A percentile compares a stretch with the other conserved stretches of the same genome.
Conservation (phyloP, 2,797 vertebrate species). For the Chelmon rostratus region DNA sequence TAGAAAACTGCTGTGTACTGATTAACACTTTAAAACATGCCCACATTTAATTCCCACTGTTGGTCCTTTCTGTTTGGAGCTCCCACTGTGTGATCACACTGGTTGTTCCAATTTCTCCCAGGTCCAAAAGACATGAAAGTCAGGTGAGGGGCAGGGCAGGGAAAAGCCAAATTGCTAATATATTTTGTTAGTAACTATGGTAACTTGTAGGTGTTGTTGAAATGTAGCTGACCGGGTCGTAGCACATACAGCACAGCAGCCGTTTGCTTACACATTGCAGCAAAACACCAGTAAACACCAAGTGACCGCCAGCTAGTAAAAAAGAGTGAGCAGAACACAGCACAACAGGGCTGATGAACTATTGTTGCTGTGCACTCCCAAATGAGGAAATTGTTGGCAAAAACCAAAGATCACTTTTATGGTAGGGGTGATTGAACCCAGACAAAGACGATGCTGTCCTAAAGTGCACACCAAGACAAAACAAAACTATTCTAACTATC, state of each 20-base stretch:
- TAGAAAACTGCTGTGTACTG: constrained; percentile 4
- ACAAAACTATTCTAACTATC: constrained; percentile 4
- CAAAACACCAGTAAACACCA: neutral
- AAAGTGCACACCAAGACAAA: neutral
- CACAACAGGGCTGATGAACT: neutral
- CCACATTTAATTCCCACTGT: constrained; percentile 19
- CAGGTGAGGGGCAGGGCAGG: constrained; percentile 10
- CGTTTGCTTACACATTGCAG: neutral
- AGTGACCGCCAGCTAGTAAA: neutral
- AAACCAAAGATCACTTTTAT: neutral
- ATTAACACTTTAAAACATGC: constrained; percentile 6
- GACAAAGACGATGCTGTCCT: neutral
- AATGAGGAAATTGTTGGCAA: constrained; percentile 10
- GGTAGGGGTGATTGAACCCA: neutral
- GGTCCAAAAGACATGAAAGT: neutral
- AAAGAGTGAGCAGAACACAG: neutral
- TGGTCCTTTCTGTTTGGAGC: constrained; percentile 36
- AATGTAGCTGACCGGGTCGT: neutral
- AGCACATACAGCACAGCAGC: constrained; percentile 1
- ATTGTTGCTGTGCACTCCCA: constrained; percentile 4
- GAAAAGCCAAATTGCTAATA: neutral
- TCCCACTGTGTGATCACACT: constrained; percentile 44
- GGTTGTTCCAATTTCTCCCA: constrained; percentile 46
- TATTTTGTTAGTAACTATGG: neutral
- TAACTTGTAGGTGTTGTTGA: constrained; percentile 5